These are phyloP conservation scores for Archilochus colubris DNA, from an alignment of 2,113 vertebrate species.

Conservation along the genomic window DNA sequence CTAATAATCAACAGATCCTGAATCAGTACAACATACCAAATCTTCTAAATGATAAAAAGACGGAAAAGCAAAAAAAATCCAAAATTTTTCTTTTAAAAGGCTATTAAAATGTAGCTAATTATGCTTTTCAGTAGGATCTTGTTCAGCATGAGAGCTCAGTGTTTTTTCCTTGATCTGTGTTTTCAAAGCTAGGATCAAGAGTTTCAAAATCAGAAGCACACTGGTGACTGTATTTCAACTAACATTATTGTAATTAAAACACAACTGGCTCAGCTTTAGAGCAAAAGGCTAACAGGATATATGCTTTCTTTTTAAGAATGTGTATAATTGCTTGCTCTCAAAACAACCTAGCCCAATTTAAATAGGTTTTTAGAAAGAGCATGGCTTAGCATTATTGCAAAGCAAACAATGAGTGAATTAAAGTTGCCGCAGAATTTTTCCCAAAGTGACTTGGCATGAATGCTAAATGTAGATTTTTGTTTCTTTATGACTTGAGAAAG, in stretches of 20 bases:
- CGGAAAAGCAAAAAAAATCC: not conserved
- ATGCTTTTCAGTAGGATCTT: conserved; percentile 46
- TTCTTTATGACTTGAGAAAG: not conserved
- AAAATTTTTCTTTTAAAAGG: conserved; percentile 16
- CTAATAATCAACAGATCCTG: conserved; percentile 46
- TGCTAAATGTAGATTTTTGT: not conserved
- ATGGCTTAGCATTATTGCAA: not conserved
- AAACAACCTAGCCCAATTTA: not conserved
- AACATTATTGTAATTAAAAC: conserved; percentile 60
- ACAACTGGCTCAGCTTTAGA: conserved; percentile 34
- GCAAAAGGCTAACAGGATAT: conserved; percentile 41
- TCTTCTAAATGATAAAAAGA: conserved; percentile 42
- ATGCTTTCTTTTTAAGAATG: not conserved
- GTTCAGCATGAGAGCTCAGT: conserved; percentile 67
- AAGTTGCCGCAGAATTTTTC: not conserved
- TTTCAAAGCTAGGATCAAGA: conserved; percentile 70
- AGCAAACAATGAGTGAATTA: not conserved
- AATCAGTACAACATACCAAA: conserved; percentile 45
- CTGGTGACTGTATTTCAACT: conserved; percentile 55
- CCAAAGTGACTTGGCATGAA: not conserved
- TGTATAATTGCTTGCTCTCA: not conserved
- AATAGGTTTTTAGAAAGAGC: not conserved
- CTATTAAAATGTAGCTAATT: conserved; percentile 66
- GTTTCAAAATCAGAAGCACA: conserved; percentile 65
- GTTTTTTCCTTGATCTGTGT: conserved; percentile 63